phyloP scores from a whole-genome alignment of 37 sponge, comb jelly and placozoan genomes.

The Amphimedon queenslandica region DNA sequence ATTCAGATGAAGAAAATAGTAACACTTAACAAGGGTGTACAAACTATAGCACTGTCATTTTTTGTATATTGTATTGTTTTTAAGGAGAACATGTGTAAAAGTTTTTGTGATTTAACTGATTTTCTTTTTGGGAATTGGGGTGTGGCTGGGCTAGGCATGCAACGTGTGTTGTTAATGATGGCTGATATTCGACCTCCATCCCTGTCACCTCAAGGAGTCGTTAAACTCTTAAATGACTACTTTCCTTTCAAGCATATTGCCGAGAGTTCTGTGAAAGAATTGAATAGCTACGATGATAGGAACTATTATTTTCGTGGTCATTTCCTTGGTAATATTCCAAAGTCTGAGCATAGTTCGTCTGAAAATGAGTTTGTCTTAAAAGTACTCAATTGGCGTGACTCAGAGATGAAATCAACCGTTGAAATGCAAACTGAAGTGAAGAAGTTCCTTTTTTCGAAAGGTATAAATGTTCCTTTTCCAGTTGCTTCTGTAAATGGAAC shows the following conservation, averaged over 20 bases:
- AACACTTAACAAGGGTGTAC: no score
- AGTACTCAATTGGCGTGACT: neutral
- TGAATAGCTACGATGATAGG: conserved; percentile 48
- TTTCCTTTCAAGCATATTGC: conserved; percentile 28
- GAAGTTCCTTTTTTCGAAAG: conserved; percentile 7
- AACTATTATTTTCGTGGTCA: conserved; percentile 47
- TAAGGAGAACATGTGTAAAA: no score
- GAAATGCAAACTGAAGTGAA: conserved; percentile 20
- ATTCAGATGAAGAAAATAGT: no score
- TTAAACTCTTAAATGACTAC: neutral
- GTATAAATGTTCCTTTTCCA: conserved; percentile 3
- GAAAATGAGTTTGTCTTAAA: conserved; percentile 19
- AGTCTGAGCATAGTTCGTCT: neutral
- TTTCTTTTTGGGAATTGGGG: no score
- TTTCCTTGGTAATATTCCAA: neutral
- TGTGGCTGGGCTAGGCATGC: no score
- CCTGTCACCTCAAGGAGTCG: neutral
- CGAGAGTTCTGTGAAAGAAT: conserved; percentile 12
- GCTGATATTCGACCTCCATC: conserved; percentile 11
- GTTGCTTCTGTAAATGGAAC: neutral
- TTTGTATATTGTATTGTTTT: no score
- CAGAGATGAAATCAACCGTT: conserved; percentile 12
- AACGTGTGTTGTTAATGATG: no score
- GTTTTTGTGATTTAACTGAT: no score
- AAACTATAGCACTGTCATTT: no score